A percentile compares a stretch with the other conserved stretches of the same genome.
phyloP scores from a whole-genome alignment of 2,888 invertebrate species.

The Poecilus cupreus region DNA sequence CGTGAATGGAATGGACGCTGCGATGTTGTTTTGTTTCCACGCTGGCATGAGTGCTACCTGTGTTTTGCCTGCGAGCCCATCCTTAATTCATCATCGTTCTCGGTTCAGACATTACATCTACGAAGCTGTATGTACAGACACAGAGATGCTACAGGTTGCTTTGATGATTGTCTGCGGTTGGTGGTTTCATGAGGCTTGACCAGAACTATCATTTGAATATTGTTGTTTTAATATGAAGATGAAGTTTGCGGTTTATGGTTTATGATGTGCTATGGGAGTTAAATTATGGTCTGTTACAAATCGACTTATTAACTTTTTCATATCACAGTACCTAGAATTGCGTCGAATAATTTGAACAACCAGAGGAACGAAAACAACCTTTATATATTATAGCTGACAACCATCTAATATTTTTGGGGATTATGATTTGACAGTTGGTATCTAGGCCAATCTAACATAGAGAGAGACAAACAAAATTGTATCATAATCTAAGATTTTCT shows the following conservation, averaged over 20 bases:
- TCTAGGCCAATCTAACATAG: too few species aligned
- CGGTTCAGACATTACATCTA: constrained; percentile 9
- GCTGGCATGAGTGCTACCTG: constrained; percentile 44
- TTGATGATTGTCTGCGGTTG: constrained; percentile 11
- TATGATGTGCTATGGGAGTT: neutral
- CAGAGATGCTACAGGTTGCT: constrained; percentile 12
- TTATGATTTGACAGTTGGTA: too few species aligned
- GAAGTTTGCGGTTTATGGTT: neutral
- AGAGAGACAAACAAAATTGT: too few species aligned
- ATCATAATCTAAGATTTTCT: too few species aligned
- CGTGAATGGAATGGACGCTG: constrained; percentile 1
- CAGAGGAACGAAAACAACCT: too few species aligned
- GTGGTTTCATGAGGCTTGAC: neutral
- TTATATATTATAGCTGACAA: too few species aligned
- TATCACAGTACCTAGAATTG: too few species aligned
- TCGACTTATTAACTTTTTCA: too few species aligned
- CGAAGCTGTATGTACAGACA: too few species aligned
- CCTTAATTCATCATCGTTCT: constrained; percentile 32
- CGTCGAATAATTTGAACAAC: too few species aligned
- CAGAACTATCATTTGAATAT: neutral
- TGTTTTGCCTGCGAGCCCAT: constrained; percentile 46
- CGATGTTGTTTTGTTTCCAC: constrained; percentile 44
- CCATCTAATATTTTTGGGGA: too few species aligned
- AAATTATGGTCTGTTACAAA: neutral
- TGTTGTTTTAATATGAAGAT: neutral